These are phyloP conservation scores for Pectinophora gossypiella DNA, from an alignment of 1,140 invertebrate species.

Conservation along the genomic window DNA sequence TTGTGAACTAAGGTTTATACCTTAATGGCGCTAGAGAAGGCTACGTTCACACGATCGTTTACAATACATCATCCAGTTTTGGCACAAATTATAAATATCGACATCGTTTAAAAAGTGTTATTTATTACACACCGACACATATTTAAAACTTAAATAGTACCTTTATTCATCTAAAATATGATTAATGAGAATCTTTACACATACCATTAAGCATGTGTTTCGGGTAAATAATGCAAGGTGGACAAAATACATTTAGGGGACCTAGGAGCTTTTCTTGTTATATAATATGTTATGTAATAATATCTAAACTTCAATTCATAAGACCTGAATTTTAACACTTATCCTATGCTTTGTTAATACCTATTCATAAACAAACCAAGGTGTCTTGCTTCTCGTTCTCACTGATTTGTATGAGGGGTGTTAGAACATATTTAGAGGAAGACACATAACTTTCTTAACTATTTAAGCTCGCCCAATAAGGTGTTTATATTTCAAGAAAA, in stretches of 20 bases:
- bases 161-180: no score
- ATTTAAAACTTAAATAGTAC: no score
- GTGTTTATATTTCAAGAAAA: constrained; percentile 11
- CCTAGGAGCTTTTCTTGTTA: neutral
- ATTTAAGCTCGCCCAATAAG: constrained; percentile 64
- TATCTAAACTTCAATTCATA: constrained; percentile 2
- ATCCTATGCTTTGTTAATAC: neutral
- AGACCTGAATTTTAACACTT: constrained; percentile 4
- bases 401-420: neutral
- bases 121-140: no score
- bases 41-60: no score
- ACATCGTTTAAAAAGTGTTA: no score
- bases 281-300: neutral
- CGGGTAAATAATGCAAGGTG: no score
- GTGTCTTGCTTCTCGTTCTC: neutral
- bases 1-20: no score
- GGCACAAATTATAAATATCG: no score
- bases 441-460: constrained; percentile 48
- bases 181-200: no score
- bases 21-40: no score
- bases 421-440: constrained; percentile 19
- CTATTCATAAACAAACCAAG: neutral
- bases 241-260: neutral
- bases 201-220: no score
- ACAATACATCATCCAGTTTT: no score